Percentiles rank a stretch among this genome's conserved stretches.
Conservation (phyloP, 2,888 invertebrate species). For the Amblyteles armatorius region DNA sequence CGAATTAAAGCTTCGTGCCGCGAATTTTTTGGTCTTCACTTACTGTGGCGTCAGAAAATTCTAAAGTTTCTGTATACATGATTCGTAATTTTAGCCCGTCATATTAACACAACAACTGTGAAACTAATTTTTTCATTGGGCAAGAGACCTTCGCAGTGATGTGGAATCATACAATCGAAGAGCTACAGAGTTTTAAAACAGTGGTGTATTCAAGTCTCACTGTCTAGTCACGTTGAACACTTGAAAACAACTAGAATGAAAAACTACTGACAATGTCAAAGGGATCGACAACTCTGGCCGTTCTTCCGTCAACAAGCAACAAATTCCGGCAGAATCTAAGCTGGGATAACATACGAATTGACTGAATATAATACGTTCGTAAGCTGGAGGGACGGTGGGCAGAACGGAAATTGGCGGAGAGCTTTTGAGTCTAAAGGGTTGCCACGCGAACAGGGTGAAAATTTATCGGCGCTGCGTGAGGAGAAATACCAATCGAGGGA, state of each 20-base stretch:
- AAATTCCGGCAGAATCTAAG: neutral
- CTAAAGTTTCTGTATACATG: too few species aligned
- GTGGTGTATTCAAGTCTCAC: neutral
- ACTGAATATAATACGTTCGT: slow-evolving; percentile 19
- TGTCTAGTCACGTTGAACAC: neutral
- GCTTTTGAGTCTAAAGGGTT: slow-evolving; percentile 32
- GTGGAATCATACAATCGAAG: neutral
- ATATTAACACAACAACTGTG: too few species aligned
- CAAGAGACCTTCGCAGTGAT: neutral
- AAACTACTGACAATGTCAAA: neutral
- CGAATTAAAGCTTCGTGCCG: too few species aligned
- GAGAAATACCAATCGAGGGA: slow-evolving; percentile 53
- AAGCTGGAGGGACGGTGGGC: slow-evolving; percentile 31
- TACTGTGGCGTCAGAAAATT: too few species aligned
- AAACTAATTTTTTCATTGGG: too few species aligned
- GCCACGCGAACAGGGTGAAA: slow-evolving; percentile 33
- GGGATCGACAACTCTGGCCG: neutral
- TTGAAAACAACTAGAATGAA: neutral
- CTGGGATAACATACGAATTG: neutral
- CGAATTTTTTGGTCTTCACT: too few species aligned
- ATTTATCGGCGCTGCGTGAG: slow-evolving; percentile 61
- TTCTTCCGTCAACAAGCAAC: neutral
- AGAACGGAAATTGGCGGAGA: slow-evolving; percentile 50
- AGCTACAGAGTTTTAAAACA: neutral
- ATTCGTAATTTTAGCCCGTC: too few species aligned